Evolutionary conservation across 2,888 invertebrate genomes (phyloP).

Genomic region (Cryptocephalus moraei): DNA sequence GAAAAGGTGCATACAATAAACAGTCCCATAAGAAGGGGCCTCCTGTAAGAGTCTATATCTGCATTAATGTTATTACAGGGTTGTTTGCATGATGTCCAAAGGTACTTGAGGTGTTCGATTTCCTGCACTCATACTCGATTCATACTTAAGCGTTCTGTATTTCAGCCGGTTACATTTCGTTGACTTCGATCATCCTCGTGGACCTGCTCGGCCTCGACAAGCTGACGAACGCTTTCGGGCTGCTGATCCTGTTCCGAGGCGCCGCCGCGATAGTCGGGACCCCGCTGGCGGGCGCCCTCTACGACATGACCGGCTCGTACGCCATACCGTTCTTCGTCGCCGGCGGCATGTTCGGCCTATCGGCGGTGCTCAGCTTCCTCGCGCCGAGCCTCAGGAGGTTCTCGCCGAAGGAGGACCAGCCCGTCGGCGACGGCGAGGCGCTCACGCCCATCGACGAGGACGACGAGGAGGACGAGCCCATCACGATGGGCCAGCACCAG

Average conservation of each 20-base stretch:
- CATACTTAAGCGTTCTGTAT: slow-evolving; percentile 8
- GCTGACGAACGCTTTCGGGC: slow-evolving; percentile 93
- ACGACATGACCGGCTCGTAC: slow-evolving; percentile 78
- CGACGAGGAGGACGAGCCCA: slow-evolving; percentile 61
- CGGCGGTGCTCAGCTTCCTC: slow-evolving; percentile 73
- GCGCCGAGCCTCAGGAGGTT: slow-evolving; percentile 62
- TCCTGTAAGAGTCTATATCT: no score
- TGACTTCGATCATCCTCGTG: slow-evolving; percentile 95
- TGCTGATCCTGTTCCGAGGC: slow-evolving; percentile 91
- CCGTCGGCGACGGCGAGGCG: slow-evolving; percentile 44
- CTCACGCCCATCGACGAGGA: slow-evolving; percentile 77
- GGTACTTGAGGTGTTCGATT: no score
- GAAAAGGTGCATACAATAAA: no score
- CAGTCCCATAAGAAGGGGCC: no score
- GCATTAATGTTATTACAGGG: no score
- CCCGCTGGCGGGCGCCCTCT: slow-evolving; percentile 78
- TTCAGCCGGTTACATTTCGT: slow-evolving; percentile 90
- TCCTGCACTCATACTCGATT: no score
- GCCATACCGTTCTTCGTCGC: slow-evolving; percentile 89
- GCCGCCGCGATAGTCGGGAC: slow-evolving; percentile 84
- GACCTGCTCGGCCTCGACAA: slow-evolving; percentile 92
- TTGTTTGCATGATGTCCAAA: no score
- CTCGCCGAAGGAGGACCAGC: slow-evolving; percentile 36
- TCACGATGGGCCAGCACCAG: slow-evolving; percentile 47
- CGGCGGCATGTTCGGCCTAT: slow-evolving; percentile 72